Conservation (phyloP, 2,797 vertebrate species). For the Hypotaenidia okinawae region DNA sequence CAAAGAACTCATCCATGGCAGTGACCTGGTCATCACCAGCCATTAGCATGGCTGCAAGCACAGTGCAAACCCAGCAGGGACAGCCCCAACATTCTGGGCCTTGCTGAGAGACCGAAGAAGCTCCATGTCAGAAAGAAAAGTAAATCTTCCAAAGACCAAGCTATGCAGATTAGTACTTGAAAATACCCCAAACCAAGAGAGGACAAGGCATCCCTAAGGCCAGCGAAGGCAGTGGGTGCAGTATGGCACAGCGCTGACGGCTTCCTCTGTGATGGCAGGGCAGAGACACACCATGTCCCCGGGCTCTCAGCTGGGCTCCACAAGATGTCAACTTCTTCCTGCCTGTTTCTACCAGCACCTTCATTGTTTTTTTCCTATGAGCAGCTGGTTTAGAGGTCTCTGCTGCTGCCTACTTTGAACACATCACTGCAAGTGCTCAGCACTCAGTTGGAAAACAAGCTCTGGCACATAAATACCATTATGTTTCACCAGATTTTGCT, state of each 20-base stretch:
- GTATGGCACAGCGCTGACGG: accelerated
- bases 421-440: not conserved
- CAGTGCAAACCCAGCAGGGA: not conserved
- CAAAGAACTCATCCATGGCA: not conserved
- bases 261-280: not conserved
- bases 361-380: accelerated
- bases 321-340: not conserved
- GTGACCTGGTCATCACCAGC: not conserved
- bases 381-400: not conserved
- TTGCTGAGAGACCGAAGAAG: not conserved
- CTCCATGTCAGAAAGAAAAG: not conserved
- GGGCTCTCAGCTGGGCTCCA: not conserved
- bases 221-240: accelerated
- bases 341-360: not conserved
- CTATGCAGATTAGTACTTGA: not conserved
- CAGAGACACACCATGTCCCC: accelerated
- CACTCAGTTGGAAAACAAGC: not conserved
- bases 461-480: not conserved
- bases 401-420: not conserved
- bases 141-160: not conserved
- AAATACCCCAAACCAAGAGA: not conserved
- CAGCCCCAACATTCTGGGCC: not conserved
- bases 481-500: accelerated
- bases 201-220: too few species aligned
- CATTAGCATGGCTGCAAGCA: not conserved